phyloP scores from a whole-genome alignment of 2,888 invertebrate genomes.

The Alitta virens region DNA sequence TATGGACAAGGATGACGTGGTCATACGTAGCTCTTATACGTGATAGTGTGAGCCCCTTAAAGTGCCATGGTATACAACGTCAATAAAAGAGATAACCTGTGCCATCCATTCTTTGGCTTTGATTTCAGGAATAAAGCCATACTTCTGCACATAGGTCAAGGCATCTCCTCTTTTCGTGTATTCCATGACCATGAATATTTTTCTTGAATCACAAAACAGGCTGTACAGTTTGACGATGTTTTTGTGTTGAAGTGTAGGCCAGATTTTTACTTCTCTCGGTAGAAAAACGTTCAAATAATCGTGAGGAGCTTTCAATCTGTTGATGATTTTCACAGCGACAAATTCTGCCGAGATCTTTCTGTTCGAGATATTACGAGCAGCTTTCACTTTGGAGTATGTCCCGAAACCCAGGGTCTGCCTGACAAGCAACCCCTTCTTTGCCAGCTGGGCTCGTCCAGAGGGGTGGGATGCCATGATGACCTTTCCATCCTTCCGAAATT shows the following conservation, averaged over 20 bases:
- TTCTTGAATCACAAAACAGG: slow-evolving; percentile 28
- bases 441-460: slow-evolving; percentile 51
- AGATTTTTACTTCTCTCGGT: slow-evolving; percentile 40
- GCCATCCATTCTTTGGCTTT: slow-evolving; percentile 52
- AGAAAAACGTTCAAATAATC: slow-evolving; percentile 40
- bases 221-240: slow-evolving; percentile 36
- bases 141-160: slow-evolving; percentile 55
- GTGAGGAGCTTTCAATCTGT: slow-evolving; percentile 34
- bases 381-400: slow-evolving; percentile 48
- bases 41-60: too few species aligned
- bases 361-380: slow-evolving; percentile 11
- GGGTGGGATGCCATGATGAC: slow-evolving; percentile 22
- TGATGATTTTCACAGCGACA: slow-evolving; percentile 38
- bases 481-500: background rate
- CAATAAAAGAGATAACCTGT: slow-evolving; percentile 48
- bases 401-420: slow-evolving; percentile 51
- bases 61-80: too few species aligned
- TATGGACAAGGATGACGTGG: too few species aligned
- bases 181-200: slow-evolving; percentile 57
- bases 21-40: too few species aligned
- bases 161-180: slow-evolving; percentile 57
- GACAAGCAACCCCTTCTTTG: slow-evolving; percentile 46
- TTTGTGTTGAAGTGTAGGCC: slow-evolving; percentile 36
- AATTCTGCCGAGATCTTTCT: background rate
- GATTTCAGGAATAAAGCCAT: slow-evolving; percentile 54